Conservation (phyloP, 2,113 vertebrate genomes). For the Speoplatyrhinus poulsoni region DNA sequence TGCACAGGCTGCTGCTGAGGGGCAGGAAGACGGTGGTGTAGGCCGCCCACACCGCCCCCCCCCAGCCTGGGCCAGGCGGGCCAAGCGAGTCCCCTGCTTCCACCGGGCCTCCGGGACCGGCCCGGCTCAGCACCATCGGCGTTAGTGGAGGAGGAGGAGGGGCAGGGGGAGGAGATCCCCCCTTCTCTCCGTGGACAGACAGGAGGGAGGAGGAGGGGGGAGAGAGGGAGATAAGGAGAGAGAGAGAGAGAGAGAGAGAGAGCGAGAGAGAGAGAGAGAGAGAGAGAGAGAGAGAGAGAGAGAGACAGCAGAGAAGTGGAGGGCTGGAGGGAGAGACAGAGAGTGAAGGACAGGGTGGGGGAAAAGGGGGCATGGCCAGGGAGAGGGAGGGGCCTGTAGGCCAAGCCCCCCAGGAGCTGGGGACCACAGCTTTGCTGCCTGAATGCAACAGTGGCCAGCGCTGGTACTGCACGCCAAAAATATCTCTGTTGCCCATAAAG, state of each 20-base stretch:
- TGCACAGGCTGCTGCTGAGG: conserved; percentile 78
- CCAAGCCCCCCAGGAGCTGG: conserved; percentile 34
- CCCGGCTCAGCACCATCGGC: conserved; percentile 71
- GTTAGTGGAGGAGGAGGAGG: conserved; percentile 44
- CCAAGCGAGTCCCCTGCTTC: conserved; percentile 53
- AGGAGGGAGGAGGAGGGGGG: conserved; percentile 24
- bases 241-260: conserved; percentile 39
- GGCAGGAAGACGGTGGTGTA: conserved; percentile 82
- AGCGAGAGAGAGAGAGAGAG: conserved; percentile 45
- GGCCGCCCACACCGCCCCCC: conserved; percentile 68
- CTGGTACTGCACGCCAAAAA: no score
- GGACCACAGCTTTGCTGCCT: not conserved
- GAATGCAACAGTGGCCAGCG: no score
- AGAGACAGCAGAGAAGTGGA: conserved; percentile 56
- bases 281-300: conserved; percentile 44
- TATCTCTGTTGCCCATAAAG: no score
- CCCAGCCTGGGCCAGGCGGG: conserved; percentile 58
- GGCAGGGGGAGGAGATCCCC: conserved; percentile 7
- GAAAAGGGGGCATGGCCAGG: conserved; percentile 50
- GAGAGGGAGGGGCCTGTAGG: conserved; percentile 19
- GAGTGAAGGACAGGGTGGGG: conserved; percentile 36
- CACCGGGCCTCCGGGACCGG: conserved; percentile 69
- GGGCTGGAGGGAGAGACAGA: conserved; percentile 44
- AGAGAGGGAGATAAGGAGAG: conserved; percentile 21
- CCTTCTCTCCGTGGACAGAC: not conserved